Evolutionary conservation across 2,888 invertebrate genomes (phyloP).

Genomic region (Drosophila kanekoi): DNA sequence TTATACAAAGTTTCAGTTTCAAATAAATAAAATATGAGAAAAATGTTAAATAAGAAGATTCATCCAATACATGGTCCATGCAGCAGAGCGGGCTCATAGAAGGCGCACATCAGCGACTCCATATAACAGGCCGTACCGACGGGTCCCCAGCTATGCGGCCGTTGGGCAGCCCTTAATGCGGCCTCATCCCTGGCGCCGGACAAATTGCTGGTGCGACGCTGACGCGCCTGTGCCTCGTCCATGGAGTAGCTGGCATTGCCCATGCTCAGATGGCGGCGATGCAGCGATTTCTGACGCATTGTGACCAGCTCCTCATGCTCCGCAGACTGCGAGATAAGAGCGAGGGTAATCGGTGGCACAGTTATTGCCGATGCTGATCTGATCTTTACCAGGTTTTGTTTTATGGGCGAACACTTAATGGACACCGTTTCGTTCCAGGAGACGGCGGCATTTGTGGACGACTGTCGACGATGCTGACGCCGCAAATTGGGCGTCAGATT

Average conservation of each 20-base stretch:
- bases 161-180: conserved; percentile 57
- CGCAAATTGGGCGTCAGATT: conserved; percentile 69
- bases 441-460: conserved; percentile 84
- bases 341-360: neutral
- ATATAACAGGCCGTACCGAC: conserved; percentile 85
- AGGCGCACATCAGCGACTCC: conserved; percentile 91
- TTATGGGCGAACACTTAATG: conserved; percentile 73
- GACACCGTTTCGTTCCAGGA: conserved; percentile 85
- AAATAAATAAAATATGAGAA: conserved; percentile 11
- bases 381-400: conserved; percentile 59
- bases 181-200: conserved; percentile 79
- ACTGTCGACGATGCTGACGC: conserved; percentile 82
- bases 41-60: conserved; percentile 49
- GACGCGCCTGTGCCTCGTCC: conserved; percentile 69
- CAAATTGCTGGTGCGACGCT: conserved; percentile 80
- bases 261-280: conserved; percentile 83
- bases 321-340: conserved; percentile 35
- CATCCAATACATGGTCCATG: conserved; percentile 94
- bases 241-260: conserved; percentile 81
- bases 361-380: neutral
- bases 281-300: conserved; percentile 77
- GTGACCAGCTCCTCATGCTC: conserved; percentile 79
- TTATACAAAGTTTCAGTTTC: conserved; percentile 62
- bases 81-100: conserved; percentile 90
- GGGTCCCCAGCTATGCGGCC: conserved; percentile 85